Evolutionary conservation across 2,888 invertebrate genomes (phyloP).

Genomic region (Leucophora obtusa): DNA sequence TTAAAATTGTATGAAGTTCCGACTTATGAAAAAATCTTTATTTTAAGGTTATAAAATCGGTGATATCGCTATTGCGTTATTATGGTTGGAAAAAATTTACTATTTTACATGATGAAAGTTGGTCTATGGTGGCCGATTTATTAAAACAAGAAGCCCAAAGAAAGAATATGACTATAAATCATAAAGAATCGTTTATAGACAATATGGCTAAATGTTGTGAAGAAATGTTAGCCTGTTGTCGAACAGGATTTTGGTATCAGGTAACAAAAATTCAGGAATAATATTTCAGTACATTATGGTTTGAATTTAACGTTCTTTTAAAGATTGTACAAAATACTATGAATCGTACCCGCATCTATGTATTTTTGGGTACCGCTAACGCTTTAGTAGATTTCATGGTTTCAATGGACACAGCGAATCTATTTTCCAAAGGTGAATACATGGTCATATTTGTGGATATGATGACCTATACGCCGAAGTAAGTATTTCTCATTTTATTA

Average conservation of each 20-base stretch:
- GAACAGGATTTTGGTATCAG: constrained; percentile 89
- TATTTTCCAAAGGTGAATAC: constrained; percentile 95
- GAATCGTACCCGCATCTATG: constrained; percentile 94
- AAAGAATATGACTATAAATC: constrained; percentile 91
- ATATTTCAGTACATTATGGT: not conserved
- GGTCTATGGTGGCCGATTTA: constrained; percentile 90
- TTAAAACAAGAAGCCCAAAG: constrained; percentile 87
- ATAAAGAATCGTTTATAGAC: constrained; percentile 85
- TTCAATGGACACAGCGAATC: constrained; percentile 91
- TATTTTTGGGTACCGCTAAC: constrained; percentile 92
- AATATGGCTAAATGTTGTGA: constrained; percentile 86
- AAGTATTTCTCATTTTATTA: constrained; percentile 71
- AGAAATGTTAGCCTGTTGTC: constrained; percentile 86
- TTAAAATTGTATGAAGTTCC: not conserved
- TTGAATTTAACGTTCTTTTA: not conserved
- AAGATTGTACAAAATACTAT: constrained; percentile 85
- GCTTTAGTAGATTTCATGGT: constrained; percentile 94
- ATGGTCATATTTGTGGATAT: constrained; percentile 96
- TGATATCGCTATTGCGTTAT: constrained; percentile 92
- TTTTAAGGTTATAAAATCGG: constrained; percentile 92
- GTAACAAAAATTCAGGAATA: constrained; percentile 75
- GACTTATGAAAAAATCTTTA: not conserved
- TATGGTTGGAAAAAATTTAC: constrained; percentile 97
- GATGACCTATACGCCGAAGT: constrained; percentile 88
- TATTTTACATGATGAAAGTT: constrained; percentile 89